Evolutionary conservation across 2,888 invertebrate genomes (phyloP), one percentile per base, ranked within the genome.

Genomic region (Heliconius hortense): DNA sequence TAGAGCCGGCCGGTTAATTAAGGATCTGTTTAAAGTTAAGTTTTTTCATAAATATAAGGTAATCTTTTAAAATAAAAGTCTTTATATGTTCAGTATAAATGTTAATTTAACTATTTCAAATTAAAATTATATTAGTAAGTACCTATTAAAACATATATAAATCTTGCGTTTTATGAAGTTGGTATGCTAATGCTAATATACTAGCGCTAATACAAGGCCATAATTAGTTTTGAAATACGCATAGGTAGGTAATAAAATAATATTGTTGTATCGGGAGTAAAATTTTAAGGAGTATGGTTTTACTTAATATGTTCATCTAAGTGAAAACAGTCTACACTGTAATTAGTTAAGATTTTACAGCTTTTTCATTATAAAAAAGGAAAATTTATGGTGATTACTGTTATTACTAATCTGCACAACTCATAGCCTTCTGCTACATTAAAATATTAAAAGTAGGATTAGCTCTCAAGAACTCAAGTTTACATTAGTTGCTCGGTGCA

Each of bases 371-470:
- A 56, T 69, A 69, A 69, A 69, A 69, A 69, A 31, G n/a, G 53
- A 31, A 15, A 31, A 71, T 75, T 71, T 71, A 75, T 71, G 59
- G 28, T 75, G 59, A 71, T 71, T 75, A 75, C 39, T 75, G 59
- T 74, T 74, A 74, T 39, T 35, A 62, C 69, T 69, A 56, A 69
- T 69, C 56, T 31, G 56, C 31, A 31, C 56, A 35, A n/a, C 28
- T 31, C 56, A 69, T 69, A n/a, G 69, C 56, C 24, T 69, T 56
- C 69, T 31, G 56, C 35, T 69, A 24, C 48, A 35, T 56, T 48
- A 48, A 69, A 56, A 56, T 56, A 35, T 69, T 69, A 69, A 56
- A 56, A 56, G 24, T 69, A 69, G 56, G 56, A 31, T 69, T 35
- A 35, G 24, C 53, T 69, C 39, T 69, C 11, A 56, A 35, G 56